A percentile compares a stretch with the other conserved stretches of the same genome.
These are phyloP conservation scores for Notoglanidium macrostoma DNA, from an alignment of 2,797 vertebrate genomes.

Conservation along the genomic window DNA sequence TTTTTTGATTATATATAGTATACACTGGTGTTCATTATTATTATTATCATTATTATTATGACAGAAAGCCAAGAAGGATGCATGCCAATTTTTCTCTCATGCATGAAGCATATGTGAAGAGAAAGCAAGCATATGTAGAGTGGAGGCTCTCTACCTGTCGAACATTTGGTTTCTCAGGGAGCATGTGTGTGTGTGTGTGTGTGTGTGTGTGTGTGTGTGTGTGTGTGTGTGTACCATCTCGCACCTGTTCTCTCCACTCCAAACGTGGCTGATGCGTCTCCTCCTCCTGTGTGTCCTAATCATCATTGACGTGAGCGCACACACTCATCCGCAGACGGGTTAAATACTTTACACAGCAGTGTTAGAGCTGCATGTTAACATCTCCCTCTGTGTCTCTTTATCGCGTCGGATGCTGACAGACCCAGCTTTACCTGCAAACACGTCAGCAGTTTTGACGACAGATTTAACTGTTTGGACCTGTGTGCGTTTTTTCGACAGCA, in stretches of 20 bases:
- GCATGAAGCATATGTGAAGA: not conserved
- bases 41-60: not conserved
- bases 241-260: slow-evolving; percentile 18
- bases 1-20: not conserved
- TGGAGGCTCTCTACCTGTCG: not conserved
- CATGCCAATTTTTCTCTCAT: too few relatives aligned
- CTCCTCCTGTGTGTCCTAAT: slow-evolving; percentile 43
- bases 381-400: slow-evolving; percentile 46
- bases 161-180: not conserved
- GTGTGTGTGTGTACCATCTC: not conserved
- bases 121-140: not conserved
- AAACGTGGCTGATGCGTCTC: slow-evolving; percentile 28
- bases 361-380: slow-evolving; percentile 27
- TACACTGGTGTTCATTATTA: not conserved
- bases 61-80: not conserved
- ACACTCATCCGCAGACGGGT: slow-evolving; percentile 32
- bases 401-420: slow-evolving; percentile 21
- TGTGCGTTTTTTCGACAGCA: not conserved
- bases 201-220: slow-evolving; percentile 24
- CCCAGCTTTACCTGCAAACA: slow-evolving; percentile 26
- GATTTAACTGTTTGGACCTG: not conserved
- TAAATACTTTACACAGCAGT: slow-evolving; percentile 52
- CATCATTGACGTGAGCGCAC: slow-evolving; percentile 64
- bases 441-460: slow-evolving; percentile 14
- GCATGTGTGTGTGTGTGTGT: not conserved